Conservation (phyloP, 2,113 vertebrate genomes). For the Fregetta grallaria region DNA sequence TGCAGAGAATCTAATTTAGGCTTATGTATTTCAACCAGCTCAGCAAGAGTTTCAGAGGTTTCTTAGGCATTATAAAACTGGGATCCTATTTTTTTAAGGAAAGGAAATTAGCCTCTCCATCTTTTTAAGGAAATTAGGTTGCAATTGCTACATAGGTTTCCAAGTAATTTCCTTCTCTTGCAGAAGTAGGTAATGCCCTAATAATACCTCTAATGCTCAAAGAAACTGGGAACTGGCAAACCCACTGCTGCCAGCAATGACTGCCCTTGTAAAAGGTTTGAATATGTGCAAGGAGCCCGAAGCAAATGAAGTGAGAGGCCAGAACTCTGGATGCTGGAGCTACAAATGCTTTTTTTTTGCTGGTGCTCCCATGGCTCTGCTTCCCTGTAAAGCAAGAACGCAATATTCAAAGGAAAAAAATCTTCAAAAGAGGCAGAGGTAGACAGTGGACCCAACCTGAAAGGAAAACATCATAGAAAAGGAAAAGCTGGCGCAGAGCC, state of each 20-base stretch:
- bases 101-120: background rate
- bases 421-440: constrained; percentile 32
- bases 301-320: background rate
- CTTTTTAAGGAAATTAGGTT: constrained; percentile 10
- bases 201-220: background rate
- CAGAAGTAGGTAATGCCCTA: background rate
- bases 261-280: background rate
- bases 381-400: background rate
- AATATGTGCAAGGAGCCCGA: background rate
- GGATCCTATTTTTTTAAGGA: background rate
- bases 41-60: background rate
- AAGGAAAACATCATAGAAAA: constrained; percentile 19
- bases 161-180: constrained; percentile 1
- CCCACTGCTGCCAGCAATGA: background rate
- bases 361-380: background rate
- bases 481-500: background rate
- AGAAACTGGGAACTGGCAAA: constrained; percentile 20
- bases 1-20: constrained; percentile 28
- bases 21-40: background rate
- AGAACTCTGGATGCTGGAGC: constrained; percentile 4
- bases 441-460: constrained; percentile 2
- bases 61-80: constrained; percentile 12
- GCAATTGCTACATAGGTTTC: background rate
- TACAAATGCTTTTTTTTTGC: background rate
- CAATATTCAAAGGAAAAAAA: constrained; percentile 13